Percentiles rank a stretch among this genome's conserved stretches.
These are phyloP conservation scores for Hemiprocne comata DNA, from an alignment of 2,113 vertebrate species.

Conservation along the genomic window DNA sequence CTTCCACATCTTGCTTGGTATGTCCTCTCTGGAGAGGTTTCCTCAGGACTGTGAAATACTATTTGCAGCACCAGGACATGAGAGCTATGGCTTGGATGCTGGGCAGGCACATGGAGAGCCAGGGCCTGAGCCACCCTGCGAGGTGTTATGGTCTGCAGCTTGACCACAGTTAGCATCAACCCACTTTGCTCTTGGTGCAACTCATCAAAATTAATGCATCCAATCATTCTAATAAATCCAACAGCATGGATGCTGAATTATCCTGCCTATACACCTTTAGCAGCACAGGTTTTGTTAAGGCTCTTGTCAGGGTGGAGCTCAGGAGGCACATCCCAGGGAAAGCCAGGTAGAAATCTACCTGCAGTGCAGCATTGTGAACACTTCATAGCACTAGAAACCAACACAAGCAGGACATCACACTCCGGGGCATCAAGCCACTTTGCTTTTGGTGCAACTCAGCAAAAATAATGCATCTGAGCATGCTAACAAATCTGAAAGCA, in stretches of 20 bases:
- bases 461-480: not conserved
- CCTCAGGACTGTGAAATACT: fast-evolving
- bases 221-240: too few species aligned
- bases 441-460: not conserved
- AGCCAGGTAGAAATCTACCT: not conserved
- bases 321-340: not conserved
- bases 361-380: fast-evolving
- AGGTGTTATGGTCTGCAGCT: fast-evolving
- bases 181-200: too few species aligned
- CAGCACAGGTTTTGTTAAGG: not conserved
- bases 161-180: fast-evolving
- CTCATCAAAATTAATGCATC: too few species aligned
- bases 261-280: too few species aligned
- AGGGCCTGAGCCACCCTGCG: not conserved
- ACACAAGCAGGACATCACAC: fast-evolving
- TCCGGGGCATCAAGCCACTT: not conserved
- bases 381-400: not conserved
- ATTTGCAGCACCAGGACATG: too few species aligned
- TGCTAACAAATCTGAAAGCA: not conserved
- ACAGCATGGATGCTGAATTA: too few species aligned
- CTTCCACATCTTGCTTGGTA: not conserved
- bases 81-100: not conserved
- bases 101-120: not conserved
- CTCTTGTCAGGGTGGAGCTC: fast-evolving
- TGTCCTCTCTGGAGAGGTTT: not conserved